These are phyloP conservation scores for Mormyrus lacerda DNA, from an alignment of 2,113 vertebrate species.

Conservation along the genomic window DNA sequence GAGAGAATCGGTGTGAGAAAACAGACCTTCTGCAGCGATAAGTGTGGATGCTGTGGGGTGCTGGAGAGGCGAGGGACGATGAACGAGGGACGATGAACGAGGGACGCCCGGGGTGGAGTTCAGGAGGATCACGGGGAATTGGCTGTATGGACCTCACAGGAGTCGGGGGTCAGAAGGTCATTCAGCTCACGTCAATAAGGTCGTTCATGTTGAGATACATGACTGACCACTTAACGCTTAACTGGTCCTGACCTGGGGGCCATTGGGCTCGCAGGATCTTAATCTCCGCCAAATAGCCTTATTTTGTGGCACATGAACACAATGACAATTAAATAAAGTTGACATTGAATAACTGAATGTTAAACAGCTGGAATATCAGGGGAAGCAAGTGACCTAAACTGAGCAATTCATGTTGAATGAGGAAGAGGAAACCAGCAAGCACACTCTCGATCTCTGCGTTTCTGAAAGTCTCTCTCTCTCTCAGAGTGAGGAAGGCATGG, in stretches of 20 bases:
- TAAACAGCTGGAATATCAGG: background rate
- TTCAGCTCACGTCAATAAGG: background rate
- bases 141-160: background rate
- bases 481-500: background rate
- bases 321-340: background rate
- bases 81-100: background rate
- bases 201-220: background rate
- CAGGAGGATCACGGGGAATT: background rate
- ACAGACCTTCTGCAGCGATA: background rate
- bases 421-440: background rate
- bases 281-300: background rate
- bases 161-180: background rate
- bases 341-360: background rate
- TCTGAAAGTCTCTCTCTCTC: background rate
- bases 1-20: constrained; percentile 3
- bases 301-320: background rate
- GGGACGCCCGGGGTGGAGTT: background rate
- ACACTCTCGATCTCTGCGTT: background rate
- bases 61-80: background rate
- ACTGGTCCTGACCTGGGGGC: background rate
- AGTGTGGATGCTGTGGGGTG: background rate
- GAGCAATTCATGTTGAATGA: background rate
- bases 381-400: background rate
- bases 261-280: background rate
- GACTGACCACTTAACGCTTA: background rate